Evolutionary conservation across 2,888 invertebrate species (phyloP).

Genomic region (Oxycera nigricornis): DNA sequence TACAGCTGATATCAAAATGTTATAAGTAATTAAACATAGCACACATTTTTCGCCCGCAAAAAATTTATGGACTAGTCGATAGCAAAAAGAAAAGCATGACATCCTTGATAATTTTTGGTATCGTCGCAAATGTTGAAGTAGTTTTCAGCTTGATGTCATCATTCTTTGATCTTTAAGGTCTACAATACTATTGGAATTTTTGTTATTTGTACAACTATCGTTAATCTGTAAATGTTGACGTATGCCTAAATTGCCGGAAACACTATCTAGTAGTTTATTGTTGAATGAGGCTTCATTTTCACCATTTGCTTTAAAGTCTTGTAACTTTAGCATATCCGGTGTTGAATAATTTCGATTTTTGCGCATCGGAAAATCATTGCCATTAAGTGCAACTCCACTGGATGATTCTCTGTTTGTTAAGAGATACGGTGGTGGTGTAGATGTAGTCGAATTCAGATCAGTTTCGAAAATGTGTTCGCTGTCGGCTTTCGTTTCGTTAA

Average conservation of each 20-base stretch:
- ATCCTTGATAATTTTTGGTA: not conserved
- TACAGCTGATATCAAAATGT: conserved; percentile 3
- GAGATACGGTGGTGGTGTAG: too few relatives aligned
- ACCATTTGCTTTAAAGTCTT: not conserved
- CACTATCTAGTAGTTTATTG: not conserved
- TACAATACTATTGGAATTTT: conserved; percentile 12
- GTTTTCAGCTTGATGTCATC: conserved; percentile 31
- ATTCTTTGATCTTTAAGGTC: conserved; percentile 16
- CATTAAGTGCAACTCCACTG: not conserved
- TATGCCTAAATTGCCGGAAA: not conserved
- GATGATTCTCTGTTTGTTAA: too few relatives aligned
- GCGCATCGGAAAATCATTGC: not conserved
- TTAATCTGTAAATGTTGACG: not conserved
- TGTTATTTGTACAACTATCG: not conserved
- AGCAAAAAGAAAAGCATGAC: not conserved
- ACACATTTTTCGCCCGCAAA: conserved; percentile 22
- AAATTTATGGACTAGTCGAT: conserved; percentile 7
- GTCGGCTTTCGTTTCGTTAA: too few relatives aligned
- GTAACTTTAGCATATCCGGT: not conserved
- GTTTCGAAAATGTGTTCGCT: too few relatives aligned
- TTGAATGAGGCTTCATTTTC: not conserved
- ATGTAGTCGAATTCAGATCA: not conserved
- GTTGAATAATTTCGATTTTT: not conserved
- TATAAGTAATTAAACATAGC: not conserved
- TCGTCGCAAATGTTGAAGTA: conserved; percentile 15